Conservation (phyloP, 2,113 vertebrate genomes). For the Hystrix cristata region DNA sequence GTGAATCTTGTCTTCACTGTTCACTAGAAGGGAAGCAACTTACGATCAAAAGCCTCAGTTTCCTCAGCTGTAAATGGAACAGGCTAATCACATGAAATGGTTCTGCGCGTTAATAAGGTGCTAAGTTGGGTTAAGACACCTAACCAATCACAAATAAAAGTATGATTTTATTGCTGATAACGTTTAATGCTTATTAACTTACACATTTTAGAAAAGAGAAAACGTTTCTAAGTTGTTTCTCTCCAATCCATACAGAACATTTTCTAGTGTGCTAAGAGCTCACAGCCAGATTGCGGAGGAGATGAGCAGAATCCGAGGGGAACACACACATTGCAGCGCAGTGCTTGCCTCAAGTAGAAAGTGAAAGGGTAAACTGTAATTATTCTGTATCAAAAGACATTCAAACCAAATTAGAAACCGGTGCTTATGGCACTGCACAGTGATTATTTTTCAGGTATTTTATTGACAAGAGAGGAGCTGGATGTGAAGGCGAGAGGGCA, state of each 20-base stretch:
- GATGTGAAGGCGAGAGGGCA: neutral
- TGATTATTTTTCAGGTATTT: conserved; percentile 16
- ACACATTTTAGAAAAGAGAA: neutral
- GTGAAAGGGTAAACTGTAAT: neutral
- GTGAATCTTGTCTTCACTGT: neutral
- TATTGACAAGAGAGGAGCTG: neutral
- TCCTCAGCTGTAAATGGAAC: neutral
- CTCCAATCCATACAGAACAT: neutral
- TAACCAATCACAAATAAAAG: neutral
- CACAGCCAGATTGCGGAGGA: neutral
- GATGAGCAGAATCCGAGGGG: neutral
- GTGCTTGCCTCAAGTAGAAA: neutral
- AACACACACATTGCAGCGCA: neutral
- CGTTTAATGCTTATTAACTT: neutral
- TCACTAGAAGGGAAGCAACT: neutral
- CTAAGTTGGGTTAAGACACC: neutral
- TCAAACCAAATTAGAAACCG: neutral
- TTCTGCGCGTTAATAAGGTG: neutral
- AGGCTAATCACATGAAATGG: neutral
- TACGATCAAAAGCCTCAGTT: neutral
- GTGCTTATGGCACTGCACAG: accelerated
- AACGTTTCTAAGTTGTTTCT: neutral
- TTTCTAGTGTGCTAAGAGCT: neutral
- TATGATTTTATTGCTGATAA: neutral
- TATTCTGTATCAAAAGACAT: neutral